Conservation (phyloP, 2,797 vertebrate species). For the Geotrypetes seraphini region DNA sequence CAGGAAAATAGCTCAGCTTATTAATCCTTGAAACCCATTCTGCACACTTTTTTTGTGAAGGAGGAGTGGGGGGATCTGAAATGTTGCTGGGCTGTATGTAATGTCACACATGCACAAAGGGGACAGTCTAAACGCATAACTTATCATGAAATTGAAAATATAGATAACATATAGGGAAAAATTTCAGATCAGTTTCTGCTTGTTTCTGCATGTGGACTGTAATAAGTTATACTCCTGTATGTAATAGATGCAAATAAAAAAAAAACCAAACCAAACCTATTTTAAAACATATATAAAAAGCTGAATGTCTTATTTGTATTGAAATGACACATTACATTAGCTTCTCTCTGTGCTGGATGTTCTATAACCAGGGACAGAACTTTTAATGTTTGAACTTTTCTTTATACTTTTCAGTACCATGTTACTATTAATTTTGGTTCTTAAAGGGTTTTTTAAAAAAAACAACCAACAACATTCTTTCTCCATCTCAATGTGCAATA, state of each 20-base stretch:
- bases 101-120: constrained; percentile 13
- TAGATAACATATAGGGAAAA: constrained; percentile 32
- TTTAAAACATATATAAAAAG: constrained; percentile 48
- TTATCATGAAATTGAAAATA: constrained; percentile 29
- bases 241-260: constrained; percentile 61
- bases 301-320: constrained; percentile 62
- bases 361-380: constrained; percentile 50
- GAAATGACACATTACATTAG: constrained; percentile 59
- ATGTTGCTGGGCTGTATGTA: constrained; percentile 20
- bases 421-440: constrained; percentile 24
- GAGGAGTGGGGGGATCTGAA: constrained; percentile 13
- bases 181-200: constrained; percentile 66
- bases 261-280: too few relatives aligned
- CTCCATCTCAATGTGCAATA: constrained; percentile 28
- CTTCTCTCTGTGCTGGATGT: constrained; percentile 50
- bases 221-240: constrained; percentile 66
- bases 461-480: constrained; percentile 9
- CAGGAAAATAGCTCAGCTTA: too few relatives aligned
- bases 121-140: constrained; percentile 25
- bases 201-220: constrained; percentile 78
- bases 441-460: not conserved
- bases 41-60: too few relatives aligned
- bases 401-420: too few relatives aligned
- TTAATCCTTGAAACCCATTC: too few relatives aligned
- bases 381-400: constrained; percentile 28